Base-by-base conservation (phyloP, 2,797 vertebrate genomes). In the Furcifer pardalis region DNA sequence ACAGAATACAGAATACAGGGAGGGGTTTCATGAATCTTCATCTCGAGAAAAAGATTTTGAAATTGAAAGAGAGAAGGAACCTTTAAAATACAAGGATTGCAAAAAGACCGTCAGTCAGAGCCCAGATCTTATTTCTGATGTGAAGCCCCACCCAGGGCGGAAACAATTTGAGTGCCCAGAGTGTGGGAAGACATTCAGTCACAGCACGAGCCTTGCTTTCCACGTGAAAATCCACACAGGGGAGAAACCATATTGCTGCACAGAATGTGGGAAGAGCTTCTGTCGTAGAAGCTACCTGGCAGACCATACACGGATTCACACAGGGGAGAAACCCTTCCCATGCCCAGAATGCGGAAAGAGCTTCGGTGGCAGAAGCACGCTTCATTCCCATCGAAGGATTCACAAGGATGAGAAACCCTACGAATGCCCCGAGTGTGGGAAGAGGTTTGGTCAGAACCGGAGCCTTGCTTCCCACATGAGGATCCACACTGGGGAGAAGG, bases 141-240 rank as follows among this genome's bases (percentile, higher is more conserved):
- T n/a, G n/a, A n/a, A n/a, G n/a, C n/a, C 66, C 35, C 79, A 81
- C 66, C 69, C 79, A 5, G 79, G 79, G 2, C 65, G 69, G 44
- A 80, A 69, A 30, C 79, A 65, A 4, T 80, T 69, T 56, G 15
- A 44, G 1, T 80, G 79, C 25, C 17, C 32, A 32, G 56, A 69
- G 65, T 80, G 79, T 3, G 79, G 79, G 66, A 81, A 81, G 35
- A 69, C 35, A 7, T 81, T 81, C 79, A 81, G n/a, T 19, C 66
- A 66, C 23, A 81, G 66, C 49, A 81, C 79, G 1, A 81, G 71
- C 49, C 79, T 81, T 17, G 71, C 59, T 30, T 71, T 66, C 10
- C 79, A 81, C 7, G 49, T 59, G 8, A 59, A 66, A 56, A 81
- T 81, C 32, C 79, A 81, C 49, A 81, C 79, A 1, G 79, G 79